Conservation (phyloP, 2,797 vertebrate species). For the Nyctalus aviator region DNA sequence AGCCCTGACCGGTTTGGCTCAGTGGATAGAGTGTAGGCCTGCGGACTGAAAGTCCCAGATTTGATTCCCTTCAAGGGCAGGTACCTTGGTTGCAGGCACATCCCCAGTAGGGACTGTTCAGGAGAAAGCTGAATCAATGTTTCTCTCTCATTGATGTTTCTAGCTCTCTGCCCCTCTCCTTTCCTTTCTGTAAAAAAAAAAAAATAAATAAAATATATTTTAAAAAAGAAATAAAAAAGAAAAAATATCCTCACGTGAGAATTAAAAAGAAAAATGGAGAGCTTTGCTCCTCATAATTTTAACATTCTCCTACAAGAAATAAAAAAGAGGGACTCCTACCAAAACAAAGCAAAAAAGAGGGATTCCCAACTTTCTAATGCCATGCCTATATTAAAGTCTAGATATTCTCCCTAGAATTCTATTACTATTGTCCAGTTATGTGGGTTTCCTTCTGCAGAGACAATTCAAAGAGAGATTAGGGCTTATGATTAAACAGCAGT, state of each 20-base stretch:
- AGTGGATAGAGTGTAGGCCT: too few species aligned
- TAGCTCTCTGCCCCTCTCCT: too few species aligned
- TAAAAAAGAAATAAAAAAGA: neutral
- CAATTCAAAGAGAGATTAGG: neutral
- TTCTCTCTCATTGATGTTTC: too few species aligned
- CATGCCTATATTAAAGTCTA: neutral
- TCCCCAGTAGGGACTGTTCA: too few species aligned
- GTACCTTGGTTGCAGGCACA: too few species aligned
- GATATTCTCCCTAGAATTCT: slow-evolving; percentile 35
- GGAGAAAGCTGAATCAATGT: too few species aligned
- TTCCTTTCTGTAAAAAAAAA: too few species aligned
- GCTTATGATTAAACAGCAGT: slow-evolving; percentile 59
- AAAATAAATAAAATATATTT: too few species aligned
- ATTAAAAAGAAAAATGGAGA: neutral
- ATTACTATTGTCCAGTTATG: slow-evolving; percentile 3
- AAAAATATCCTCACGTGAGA: too few species aligned
- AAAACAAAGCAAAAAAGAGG: neutral
- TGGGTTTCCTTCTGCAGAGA: neutral
- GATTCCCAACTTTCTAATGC: neutral
- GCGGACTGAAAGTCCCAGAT: too few species aligned
- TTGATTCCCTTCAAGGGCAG: too few species aligned
- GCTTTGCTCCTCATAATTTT: neutral
- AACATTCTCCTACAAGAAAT: neutral
- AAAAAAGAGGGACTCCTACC: neutral
- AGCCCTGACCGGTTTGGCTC: too few species aligned